phyloP scores from a whole-genome alignment of 2,888 invertebrate genomes.

The Platynereis dumerilii region DNA sequence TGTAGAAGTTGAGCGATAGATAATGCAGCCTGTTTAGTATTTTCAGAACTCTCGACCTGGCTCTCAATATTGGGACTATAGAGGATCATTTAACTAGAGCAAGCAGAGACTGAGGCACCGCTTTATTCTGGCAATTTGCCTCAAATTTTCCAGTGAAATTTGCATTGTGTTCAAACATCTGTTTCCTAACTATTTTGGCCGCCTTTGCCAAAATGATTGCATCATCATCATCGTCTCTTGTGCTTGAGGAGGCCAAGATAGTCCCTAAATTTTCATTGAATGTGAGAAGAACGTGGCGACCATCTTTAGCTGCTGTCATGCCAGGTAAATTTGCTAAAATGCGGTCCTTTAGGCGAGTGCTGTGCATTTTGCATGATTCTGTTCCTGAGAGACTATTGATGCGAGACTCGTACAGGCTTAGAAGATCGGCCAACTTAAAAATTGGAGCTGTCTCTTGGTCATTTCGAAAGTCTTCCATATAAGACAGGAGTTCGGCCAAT shows the following conservation, averaged over 20 bases:
- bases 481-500: conserved; percentile 32
- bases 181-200: conserved; percentile 36
- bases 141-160: conserved; percentile 32
- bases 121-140: conserved; percentile 28
- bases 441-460: conserved; percentile 24
- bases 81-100: conserved; percentile 29
- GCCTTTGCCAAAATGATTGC: conserved; percentile 38
- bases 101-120: conserved; percentile 28
- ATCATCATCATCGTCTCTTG: conserved; percentile 21
- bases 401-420: conserved; percentile 30
- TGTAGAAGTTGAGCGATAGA: conserved; percentile 31
- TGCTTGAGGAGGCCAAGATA: not conserved
- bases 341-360: conserved; percentile 30
- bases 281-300: not conserved
- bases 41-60: conserved; percentile 24
- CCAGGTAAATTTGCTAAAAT: too few relatives aligned
- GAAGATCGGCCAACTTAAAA: conserved; percentile 33
- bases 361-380: conserved; percentile 22
- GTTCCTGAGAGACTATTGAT: conserved; percentile 31
- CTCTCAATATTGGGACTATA: conserved; percentile 30
- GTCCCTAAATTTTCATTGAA: conserved; percentile 23
- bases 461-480: conserved; percentile 32
- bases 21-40: conserved; percentile 27
- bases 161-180: conserved; percentile 31
- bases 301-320: too few relatives aligned